Evolutionary conservation across 2,888 invertebrate genomes (phyloP).

Genomic region (Eledone cirrhosa): DNA sequence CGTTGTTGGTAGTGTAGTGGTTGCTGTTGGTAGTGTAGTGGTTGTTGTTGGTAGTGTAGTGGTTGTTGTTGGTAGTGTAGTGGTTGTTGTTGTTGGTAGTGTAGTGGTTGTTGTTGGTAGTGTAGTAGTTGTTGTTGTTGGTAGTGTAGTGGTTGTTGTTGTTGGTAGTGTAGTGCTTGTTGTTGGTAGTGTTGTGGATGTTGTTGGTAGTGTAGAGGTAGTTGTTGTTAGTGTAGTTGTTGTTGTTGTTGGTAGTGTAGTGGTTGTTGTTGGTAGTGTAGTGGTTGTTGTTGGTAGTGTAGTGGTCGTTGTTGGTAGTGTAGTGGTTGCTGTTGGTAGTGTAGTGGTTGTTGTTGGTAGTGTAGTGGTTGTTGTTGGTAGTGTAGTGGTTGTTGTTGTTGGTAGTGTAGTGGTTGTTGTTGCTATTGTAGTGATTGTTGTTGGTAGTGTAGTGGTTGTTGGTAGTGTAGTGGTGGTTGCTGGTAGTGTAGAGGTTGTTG

Average conservation of each 20-base stretch:
- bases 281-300: neutral
- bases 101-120: neutral
- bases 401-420: no score
- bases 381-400: no score
- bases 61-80: neutral
- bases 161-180: neutral
- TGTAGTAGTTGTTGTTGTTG: no score
- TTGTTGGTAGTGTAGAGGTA: no score
- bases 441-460: neutral
- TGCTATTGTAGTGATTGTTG: neutral
- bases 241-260: neutral
- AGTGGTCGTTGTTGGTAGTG: neutral
- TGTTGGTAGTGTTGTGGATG: neutral
- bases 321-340: neutral
- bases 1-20: no score
- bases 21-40: no score
- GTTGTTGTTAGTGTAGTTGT: neutral
- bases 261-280: neutral
- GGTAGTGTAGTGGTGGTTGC: no score
- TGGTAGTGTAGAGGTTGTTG: no score
- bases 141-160: no score
- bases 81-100: neutral
- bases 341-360: neutral
- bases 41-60: no score
- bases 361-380: neutral